A percentile compares a stretch with the other conserved stretches of the same genome.
Conservation (phyloP, 2,113 vertebrate genomes). For the Halcyon malimbica region DNA sequence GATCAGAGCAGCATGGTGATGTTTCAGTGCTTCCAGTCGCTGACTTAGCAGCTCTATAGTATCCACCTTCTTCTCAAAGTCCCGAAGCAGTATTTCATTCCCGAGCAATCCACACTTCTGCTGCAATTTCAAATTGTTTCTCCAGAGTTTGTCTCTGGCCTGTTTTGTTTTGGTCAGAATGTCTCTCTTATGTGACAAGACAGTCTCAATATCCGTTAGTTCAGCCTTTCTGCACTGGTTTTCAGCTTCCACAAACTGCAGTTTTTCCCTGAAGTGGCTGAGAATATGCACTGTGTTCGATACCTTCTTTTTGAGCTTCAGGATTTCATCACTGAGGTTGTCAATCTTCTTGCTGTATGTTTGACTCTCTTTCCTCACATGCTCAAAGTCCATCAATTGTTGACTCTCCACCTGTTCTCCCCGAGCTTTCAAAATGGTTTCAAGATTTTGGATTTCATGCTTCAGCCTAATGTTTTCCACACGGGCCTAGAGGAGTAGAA, state of each 20-base stretch:
- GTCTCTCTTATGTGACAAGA: slow-evolving; percentile 69
- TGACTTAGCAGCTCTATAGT: slow-evolving; percentile 22
- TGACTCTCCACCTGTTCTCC: slow-evolving; percentile 61
- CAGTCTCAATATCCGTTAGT: slow-evolving; percentile 61
- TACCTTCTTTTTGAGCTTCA: slow-evolving; percentile 76
- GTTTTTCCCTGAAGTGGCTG: slow-evolving; percentile 83
- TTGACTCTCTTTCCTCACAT: slow-evolving; percentile 80
- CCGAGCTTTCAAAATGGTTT: slow-evolving; percentile 59
- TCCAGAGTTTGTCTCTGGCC: slow-evolving; percentile 65
- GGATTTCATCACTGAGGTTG: slow-evolving; percentile 72
- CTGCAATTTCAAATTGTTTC: slow-evolving; percentile 71
- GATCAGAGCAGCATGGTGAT: slow-evolving; percentile 41
- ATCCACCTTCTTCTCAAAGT: slow-evolving; percentile 80
- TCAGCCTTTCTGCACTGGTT: slow-evolving; percentile 60
- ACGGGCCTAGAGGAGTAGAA: slow-evolving; percentile 13
- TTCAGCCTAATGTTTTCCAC: slow-evolving; percentile 80
- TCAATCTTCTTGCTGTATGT: slow-evolving; percentile 70
- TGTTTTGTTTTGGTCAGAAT: slow-evolving; percentile 74
- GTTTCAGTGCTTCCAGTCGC: slow-evolving; percentile 73
- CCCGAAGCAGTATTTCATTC: slow-evolving; percentile 73
- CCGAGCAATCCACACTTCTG: slow-evolving; percentile 80
- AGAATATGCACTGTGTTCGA: slow-evolving; percentile 70
- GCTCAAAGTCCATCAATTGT: slow-evolving; percentile 73
- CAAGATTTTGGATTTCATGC: slow-evolving; percentile 66
- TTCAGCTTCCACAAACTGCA: slow-evolving; percentile 76